Conservation (phyloP, 2,113 vertebrate genomes). For the Rana temporaria region DNA sequence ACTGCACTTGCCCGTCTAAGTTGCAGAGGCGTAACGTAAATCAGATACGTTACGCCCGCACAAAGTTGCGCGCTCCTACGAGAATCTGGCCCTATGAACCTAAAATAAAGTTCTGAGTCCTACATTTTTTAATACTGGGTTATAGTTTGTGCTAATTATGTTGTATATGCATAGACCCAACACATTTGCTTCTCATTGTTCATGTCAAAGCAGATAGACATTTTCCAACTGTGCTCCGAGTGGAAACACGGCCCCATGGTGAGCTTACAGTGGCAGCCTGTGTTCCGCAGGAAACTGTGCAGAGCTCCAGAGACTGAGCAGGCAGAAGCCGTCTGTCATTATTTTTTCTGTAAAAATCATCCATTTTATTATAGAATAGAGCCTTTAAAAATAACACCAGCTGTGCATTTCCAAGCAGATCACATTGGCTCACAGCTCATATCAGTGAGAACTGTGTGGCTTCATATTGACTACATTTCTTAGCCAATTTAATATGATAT, state of each 20-base stretch:
- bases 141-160: not conserved
- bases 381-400: constrained; percentile 52
- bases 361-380: constrained; percentile 40
- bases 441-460: constrained; percentile 4
- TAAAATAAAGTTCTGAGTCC: not conserved
- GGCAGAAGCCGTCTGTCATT: constrained; percentile 49
- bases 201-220: constrained; percentile 20
- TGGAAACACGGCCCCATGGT: not conserved
- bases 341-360: constrained; percentile 48
- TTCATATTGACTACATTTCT: constrained; percentile 3
- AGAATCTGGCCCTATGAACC: no score
- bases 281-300: constrained; percentile 26
- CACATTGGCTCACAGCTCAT: constrained; percentile 38
- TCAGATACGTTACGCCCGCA: no score
- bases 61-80: no score
- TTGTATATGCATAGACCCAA: not conserved
- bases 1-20: no score
- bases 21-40: no score
- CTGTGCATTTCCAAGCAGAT: constrained; percentile 48
- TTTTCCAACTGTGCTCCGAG: constrained; percentile 6
- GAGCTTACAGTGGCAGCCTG: constrained; percentile 4
- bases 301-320: constrained; percentile 35
- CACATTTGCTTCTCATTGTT: constrained; percentile 30
- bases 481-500: not conserved
- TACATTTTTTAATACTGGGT: not conserved